Conservation (phyloP, 2,888 invertebrate genomes). For the Serripes groenlandicus region DNA sequence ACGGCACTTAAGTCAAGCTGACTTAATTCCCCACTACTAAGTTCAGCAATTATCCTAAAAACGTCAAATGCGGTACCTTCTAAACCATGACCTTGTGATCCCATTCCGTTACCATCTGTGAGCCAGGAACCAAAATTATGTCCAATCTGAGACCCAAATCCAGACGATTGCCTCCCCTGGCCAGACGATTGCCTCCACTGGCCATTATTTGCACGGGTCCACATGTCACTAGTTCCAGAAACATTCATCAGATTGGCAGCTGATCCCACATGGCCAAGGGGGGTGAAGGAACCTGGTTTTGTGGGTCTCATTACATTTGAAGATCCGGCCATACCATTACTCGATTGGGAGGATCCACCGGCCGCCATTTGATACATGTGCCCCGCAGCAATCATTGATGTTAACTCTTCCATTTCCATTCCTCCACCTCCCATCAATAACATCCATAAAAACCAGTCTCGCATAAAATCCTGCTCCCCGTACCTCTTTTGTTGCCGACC, state of each 20-base stretch:
- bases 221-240: neutral
- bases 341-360: neutral
- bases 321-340: neutral
- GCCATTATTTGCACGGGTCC: neutral
- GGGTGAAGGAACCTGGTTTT: constrained; percentile 42
- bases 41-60: constrained; percentile 16
- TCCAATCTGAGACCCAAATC: constrained; percentile 2
- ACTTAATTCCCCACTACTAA: constrained; percentile 9
- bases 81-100: neutral
- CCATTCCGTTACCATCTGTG: neutral
- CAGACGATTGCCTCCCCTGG: neutral
- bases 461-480: constrained; percentile 51
- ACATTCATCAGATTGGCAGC: constrained; percentile 25
- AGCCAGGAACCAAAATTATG: neutral
- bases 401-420: constrained; percentile 50
- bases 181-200: neutral
- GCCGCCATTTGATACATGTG: constrained; percentile 8
- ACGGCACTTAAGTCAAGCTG: constrained; percentile 33
- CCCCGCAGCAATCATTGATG: constrained; percentile 34
- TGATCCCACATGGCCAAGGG: constrained; percentile 51
- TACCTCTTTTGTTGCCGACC: neutral
- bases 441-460: constrained; percentile 54
- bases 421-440: constrained; percentile 39
- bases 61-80: constrained; percentile 13
- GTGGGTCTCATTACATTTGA: constrained; percentile 13